Conservation (phyloP, 2,888 invertebrate genomes). For the Parelbella ahira region DNA sequence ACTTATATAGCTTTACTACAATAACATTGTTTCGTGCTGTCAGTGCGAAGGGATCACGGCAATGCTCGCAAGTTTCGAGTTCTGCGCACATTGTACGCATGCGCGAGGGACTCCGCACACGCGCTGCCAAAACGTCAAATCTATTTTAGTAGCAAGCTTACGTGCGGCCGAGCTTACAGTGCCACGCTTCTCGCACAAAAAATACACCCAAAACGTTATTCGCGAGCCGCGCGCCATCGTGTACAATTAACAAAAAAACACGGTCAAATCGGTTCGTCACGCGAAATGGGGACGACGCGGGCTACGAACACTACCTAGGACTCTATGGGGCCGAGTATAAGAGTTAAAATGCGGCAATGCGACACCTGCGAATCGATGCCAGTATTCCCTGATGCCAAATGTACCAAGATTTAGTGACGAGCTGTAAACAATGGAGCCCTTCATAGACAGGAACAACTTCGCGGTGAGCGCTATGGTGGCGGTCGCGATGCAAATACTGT, state of each 20-base stretch:
- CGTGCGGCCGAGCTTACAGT: conserved; percentile 39
- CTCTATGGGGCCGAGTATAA: conserved; percentile 32
- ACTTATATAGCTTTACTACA: too few species aligned
- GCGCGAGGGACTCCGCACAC: conserved; percentile 45
- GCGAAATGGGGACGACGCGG: conserved; percentile 8
- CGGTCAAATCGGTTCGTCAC: background rate
- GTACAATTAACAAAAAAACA: conserved; percentile 22
- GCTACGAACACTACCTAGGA: conserved; percentile 6
- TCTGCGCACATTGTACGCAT: conserved; percentile 39
- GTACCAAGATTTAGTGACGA: conserved; percentile 51
- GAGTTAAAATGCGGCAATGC: conserved; percentile 62
- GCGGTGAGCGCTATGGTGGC: conserved; percentile 93
- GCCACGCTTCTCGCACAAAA: conserved; percentile 32
- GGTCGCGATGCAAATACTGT: conserved; percentile 91
- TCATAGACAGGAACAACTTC: conserved; percentile 91
- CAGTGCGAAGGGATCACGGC: too few species aligned
- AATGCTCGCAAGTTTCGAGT: background rate
- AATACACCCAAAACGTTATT: conserved; percentile 25
- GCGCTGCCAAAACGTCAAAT: conserved; percentile 62
- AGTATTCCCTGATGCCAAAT: conserved; percentile 55
- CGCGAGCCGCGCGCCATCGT: conserved; percentile 21
- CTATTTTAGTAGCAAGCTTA: conserved; percentile 69
- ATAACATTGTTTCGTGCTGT: too few species aligned
- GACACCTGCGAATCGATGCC: conserved; percentile 48
- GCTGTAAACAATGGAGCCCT: conserved; percentile 82